Evolutionary conservation across 1,140 invertebrate species (phyloP), one percentile per base, ranked within the genome.

Genomic region (Sycophila sp.): DNA sequence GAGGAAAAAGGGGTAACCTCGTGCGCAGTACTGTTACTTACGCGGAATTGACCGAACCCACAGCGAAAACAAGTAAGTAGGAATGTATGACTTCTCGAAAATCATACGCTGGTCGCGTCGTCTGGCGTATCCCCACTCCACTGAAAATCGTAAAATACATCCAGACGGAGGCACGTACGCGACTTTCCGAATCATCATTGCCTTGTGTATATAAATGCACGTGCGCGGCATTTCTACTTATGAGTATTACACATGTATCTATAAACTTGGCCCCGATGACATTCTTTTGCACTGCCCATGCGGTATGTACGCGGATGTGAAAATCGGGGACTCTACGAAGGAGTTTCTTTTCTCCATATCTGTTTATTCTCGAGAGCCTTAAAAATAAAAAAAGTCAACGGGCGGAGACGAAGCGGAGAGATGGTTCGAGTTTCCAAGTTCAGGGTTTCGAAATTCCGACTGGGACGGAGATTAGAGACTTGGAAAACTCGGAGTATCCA

Each of bases 81-180:
- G n/a, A 66, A 45, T 59, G 49, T 68, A 68, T 15, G 42, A 59
- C 42, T 49, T 32, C 42, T 59, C 30, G 55, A 59, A 68, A 68
- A 58, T 68, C 42, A n/a, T 38, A 34, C 36, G 51, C 49, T 30
- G 13, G 47, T 65, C 62, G 60, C 28, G 45, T 51, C 19, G 15
- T 40, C 45, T 45, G 3, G 38, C 38, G 4, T 13, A 4, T 10
- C 22, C 0, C 42, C n/a, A 30, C 24, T 42, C 63, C 40, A 28
- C 28, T 47, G 49, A 68, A 68, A 68, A 47, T 59, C 55, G 40
- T 68, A 68, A 68, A 68, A 59, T 68, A 59, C 40, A 34, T 24
- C 5, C 28, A 2, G 13, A n/a, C 4, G 34, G 34, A 8, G 45
- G 34, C 66, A 60, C 66, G 56, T 60, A 69, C 36, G 34, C 24